Percentiles rank a stretch among this genome's conserved stretches.
Conservation (phyloP, 2,113 vertebrate genomes). For the Dromiciops gliroides region DNA sequence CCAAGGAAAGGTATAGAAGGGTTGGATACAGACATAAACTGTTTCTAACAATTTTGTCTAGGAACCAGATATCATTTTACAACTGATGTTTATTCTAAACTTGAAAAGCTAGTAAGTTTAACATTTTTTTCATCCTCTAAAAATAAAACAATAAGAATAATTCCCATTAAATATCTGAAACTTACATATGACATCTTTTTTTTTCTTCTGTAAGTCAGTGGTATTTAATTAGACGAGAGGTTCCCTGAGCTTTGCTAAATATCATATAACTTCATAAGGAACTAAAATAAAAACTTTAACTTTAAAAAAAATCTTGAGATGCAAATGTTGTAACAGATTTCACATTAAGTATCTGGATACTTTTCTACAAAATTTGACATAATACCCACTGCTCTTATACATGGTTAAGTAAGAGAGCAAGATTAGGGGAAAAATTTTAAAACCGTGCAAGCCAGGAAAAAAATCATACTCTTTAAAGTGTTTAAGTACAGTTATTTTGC, state of each 20-base stretch:
- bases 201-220: background rate
- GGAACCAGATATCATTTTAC: background rate
- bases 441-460: background rate
- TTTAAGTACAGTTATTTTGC: background rate
- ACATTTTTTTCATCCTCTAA: background rate
- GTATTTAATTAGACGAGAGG: background rate
- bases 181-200: background rate
- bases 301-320: background rate
- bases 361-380: background rate
- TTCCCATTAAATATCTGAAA: background rate
- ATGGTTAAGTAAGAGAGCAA: background rate
- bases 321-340: background rate
- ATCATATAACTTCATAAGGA: background rate
- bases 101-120: background rate
- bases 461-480: slow-evolving; percentile 5
- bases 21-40: background rate
- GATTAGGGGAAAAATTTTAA: background rate
- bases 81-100: background rate
- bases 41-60: background rate
- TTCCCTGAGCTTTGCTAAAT: background rate
- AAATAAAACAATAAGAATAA: background rate
- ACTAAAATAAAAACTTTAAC: background rate
- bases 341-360: background rate
- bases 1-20: background rate
- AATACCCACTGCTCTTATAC: background rate